Base-by-base conservation (phyloP, 2,113 vertebrate genomes). In the Xenopus borealis region DNA sequence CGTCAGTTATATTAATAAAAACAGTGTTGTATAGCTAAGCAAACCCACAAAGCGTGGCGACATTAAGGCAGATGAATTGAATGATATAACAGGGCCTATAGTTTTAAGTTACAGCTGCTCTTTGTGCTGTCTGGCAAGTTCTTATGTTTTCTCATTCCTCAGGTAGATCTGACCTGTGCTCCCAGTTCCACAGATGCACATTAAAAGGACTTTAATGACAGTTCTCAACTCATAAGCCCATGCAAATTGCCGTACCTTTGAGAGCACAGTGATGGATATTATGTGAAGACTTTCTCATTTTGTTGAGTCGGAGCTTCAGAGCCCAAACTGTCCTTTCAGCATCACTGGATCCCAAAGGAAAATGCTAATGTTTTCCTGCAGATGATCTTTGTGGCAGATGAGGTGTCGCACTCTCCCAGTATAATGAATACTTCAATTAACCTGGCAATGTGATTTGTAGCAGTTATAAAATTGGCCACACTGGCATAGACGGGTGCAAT, bases 391-490 rank as follows among this genome's bases (percentile, higher is more conserved):
- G 30, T 33, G 33, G 33, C 33, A 9, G 33, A 40, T 77, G 71
- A 85, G 13, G 57, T 82, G 76, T 81, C 80, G 83, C 0, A 0
- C 50, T 79, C 50, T 81, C 72, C 81, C 69, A 17, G 61, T 9
- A 81, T 58, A 82, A 78, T 80, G 71, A 81, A 79, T 82, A 58
- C 58, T 81, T 85, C 74, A 72, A 8, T 79, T 75, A 71, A 68
- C 69, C 80, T 18, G 80, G 62, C 68, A 80, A 53, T 82, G 82
- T 82, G 81, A 85, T 85, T 85, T 88, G 72, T 72, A 86, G 58
- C 20, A 64, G 70, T 83, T 84, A 80, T 69, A 84, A 84, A 84
- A 16, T 47, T 16, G 77, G 66, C 75, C 69, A 77, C 80, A 71
- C 78, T 79, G 79, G 61, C 30, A 0, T 0, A 40, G 8, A 1